A percentile compares a stretch with the other conserved stretches of the same genome.
These are phyloP conservation scores for Furnarius figulus DNA, from an alignment of 2,113 vertebrate species.

Conservation along the genomic window DNA sequence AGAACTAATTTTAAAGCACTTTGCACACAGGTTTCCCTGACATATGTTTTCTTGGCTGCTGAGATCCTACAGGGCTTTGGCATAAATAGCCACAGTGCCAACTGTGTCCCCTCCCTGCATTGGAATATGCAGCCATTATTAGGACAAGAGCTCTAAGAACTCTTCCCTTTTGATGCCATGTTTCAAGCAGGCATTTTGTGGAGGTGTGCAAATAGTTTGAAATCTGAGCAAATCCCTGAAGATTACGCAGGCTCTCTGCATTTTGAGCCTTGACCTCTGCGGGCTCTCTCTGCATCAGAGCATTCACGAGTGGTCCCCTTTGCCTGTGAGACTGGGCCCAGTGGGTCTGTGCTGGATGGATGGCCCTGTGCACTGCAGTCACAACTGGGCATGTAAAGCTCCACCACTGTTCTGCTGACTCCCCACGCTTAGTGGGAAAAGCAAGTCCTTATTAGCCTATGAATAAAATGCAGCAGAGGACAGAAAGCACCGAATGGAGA, in stretches of 20 bases:
- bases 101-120: rapidly evolving
- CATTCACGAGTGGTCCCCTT: background rate
- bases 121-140: background rate
- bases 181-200: background rate
- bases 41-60: conserved; percentile 19
- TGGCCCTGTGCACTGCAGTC: background rate
- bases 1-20: conserved; percentile 33
- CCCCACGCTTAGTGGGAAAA: background rate
- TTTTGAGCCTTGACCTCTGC: background rate
- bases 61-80: background rate
- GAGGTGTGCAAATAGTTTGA: background rate
- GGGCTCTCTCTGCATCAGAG: rapidly evolving
- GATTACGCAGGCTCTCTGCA: background rate
- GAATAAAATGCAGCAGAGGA: background rate
- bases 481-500: background rate
- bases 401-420: background rate
- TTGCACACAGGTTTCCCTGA: conserved; percentile 23
- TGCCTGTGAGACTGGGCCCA: rapidly evolving
- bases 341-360: background rate
- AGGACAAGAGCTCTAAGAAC: background rate
- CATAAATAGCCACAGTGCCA: background rate
- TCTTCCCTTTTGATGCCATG: background rate
- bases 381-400: rapidly evolving
- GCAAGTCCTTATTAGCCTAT: background rate
- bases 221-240: background rate